A percentile compares a stretch with the other conserved stretches of the same genome.
phyloP scores from a whole-genome alignment of 1,140 invertebrate species.

The Pogonomyrmex californicus region DNA sequence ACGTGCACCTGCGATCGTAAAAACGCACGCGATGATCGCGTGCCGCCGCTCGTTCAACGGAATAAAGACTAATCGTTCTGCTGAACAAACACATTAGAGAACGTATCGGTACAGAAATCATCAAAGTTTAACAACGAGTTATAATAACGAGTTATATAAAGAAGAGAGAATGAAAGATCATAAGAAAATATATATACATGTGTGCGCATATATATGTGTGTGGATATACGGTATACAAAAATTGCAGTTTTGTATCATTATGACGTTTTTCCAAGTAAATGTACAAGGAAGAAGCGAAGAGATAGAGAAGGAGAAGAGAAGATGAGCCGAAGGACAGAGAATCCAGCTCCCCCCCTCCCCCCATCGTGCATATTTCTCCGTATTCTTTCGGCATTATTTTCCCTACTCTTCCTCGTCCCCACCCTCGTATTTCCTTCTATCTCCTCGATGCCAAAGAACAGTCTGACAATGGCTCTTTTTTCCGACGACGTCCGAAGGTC shows the following conservation, averaged over 20 bases:
- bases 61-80: slow-evolving; percentile 12
- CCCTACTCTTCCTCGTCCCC: neutral
- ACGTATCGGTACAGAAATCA: neutral
- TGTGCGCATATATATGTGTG: neutral
- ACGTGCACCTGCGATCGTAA: slow-evolving; percentile 30
- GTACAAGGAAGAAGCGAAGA: neutral
- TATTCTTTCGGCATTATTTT: neutral
- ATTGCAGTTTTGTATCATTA: neutral
- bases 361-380: neutral
- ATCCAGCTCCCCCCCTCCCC: neutral
- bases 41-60: slow-evolving; percentile 12
- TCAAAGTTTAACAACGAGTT: neutral
- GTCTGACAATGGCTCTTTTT: slow-evolving; percentile 49
- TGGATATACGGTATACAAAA: neutral
- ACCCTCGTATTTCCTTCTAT: neutral
- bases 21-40: slow-evolving; percentile 34
- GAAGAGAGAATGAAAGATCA: neutral
- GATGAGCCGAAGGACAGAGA: neutral
- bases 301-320: neutral
- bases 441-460: slow-evolving; percentile 11
- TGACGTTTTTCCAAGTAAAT: neutral
- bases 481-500: slow-evolving; percentile 55
- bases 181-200: neutral
- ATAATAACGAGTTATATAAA: neutral
- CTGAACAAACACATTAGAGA: neutral